Percentiles rank a stretch among this genome's conserved stretches.
Conservation (phyloP, 2,797 vertebrate genomes). For the Vireo griseus region DNA sequence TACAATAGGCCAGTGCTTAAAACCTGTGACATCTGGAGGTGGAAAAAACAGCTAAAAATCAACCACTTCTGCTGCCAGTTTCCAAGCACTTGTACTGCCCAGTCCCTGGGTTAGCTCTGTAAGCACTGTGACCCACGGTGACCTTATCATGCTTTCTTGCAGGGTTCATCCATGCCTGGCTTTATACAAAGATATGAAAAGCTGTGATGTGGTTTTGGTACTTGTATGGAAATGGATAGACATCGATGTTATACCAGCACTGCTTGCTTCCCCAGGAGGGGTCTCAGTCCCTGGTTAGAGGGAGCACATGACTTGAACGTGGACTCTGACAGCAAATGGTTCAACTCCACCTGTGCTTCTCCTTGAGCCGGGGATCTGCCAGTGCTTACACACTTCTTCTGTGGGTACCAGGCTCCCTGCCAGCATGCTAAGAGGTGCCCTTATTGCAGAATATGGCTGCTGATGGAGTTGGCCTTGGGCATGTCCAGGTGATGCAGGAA, state of each 20-base stretch:
- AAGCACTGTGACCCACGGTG: not conserved
- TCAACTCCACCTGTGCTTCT: not conserved
- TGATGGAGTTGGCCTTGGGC: not conserved
- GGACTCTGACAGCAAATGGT: not conserved
- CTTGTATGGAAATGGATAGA: not conserved
- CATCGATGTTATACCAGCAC: not conserved
- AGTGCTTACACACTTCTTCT: not conserved
- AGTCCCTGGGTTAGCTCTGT: not conserved
- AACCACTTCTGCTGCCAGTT: not conserved
- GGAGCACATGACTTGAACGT: not conserved
- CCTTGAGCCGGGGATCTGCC: not conserved
- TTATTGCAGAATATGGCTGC: not conserved
- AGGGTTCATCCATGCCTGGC: not conserved
- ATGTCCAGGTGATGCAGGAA: not conserved
- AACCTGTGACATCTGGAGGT: not conserved
- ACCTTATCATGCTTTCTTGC: not conserved
- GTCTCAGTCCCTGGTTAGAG: not conserved
- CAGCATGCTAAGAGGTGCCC: not conserved
- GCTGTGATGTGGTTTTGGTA: not conserved
- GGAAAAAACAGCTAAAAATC: not conserved
- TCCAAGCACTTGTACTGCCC: fast-evolving
- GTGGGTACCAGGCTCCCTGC: not conserved
- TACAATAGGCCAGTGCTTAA: not conserved
- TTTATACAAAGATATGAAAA: not conserved
- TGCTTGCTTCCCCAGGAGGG: not conserved